Evolutionary conservation across 2,113 vertebrate genomes (phyloP), one percentile per base, ranked within the genome.

Genomic region (Odontophorus gujanensis): DNA sequence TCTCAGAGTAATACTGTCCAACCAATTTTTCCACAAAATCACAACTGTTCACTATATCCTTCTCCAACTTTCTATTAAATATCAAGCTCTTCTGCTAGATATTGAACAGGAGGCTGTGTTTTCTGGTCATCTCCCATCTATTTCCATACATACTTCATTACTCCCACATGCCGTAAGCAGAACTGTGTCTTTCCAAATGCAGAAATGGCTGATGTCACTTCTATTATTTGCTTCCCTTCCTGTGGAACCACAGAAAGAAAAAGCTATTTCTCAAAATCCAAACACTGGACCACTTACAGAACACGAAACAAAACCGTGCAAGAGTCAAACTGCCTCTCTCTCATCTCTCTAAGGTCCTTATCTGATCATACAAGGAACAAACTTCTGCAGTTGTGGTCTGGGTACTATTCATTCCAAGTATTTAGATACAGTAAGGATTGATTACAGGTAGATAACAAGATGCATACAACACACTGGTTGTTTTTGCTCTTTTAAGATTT

Each of bases 1-100:
- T 34, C 13, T 43, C 51, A n/a, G 11, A 89, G 62, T 0, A 0
- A 53, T 58, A 62, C 2, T 62, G 58, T 53, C 53, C n/a, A 53
- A 48, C 62, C 9, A 42, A 25, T 78, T 85, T 13, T 63, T 43
- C 22, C 68, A 87, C 50, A 93, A 81, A 67, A 19, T 5, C 8
- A 50, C 53, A 66, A 38, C 3, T 76, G n/a, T 28, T 43, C 66
- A 24, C 40, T 61, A 62, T 3, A 80, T 4, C 66, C 15, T 6
- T 30, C n/a, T 80, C 25, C 21, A 38, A 28, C 62, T 67, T 76
- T 43, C 19, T 45, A 48, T 48, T n/a, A 53, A 51, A 82, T 20
- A 5, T 8, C 38, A 34, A 73, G n/a, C 34, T 63, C 83, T 81
- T 58, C 63, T 16, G 66, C 13, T 40, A 13, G n/a, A 34, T 16